Conservation (phyloP, 2,113 vertebrate genomes). For the Gobio gobio region DNA sequence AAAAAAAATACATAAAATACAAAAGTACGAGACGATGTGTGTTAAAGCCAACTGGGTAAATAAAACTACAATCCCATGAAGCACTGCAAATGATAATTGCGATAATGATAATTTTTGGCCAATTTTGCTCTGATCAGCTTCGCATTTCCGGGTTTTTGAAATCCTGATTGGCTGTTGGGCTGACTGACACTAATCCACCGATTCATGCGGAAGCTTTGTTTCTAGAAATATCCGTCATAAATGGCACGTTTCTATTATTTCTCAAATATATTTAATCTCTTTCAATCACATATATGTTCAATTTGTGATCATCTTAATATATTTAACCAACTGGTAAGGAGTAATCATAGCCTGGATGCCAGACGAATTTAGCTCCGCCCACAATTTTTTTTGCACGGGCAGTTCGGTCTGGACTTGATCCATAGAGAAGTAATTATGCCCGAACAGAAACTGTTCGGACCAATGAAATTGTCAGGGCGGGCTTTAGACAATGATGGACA, state of each 20-base stretch:
- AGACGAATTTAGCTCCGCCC: too few relatives aligned
- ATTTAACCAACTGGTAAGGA: not conserved
- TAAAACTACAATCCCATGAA: not conserved
- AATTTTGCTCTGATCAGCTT: not conserved
- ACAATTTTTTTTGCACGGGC: too few relatives aligned
- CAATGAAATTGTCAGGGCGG: too few relatives aligned
- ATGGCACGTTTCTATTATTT: not conserved
- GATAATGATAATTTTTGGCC: not conserved
- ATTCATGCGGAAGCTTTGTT: too few relatives aligned
- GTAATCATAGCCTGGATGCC: too few relatives aligned
- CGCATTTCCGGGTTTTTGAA: not conserved
- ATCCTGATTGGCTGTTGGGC: not conserved
- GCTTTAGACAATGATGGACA: too few relatives aligned
- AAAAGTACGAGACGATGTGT: not conserved
- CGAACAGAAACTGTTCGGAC: too few relatives aligned
- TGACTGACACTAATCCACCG: too few relatives aligned
- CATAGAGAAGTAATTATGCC: too few relatives aligned
- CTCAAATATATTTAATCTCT: not conserved
- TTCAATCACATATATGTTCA: not conserved
- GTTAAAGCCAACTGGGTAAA: not conserved
- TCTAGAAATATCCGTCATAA: not conserved
- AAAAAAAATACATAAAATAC: too few relatives aligned
- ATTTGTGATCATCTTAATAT: constrained; percentile 1
- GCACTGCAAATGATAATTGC: not conserved
- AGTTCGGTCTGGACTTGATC: too few relatives aligned